phyloP scores from a whole-genome alignment of 2,888 invertebrate species.

The Drosophila robusta region DNA sequence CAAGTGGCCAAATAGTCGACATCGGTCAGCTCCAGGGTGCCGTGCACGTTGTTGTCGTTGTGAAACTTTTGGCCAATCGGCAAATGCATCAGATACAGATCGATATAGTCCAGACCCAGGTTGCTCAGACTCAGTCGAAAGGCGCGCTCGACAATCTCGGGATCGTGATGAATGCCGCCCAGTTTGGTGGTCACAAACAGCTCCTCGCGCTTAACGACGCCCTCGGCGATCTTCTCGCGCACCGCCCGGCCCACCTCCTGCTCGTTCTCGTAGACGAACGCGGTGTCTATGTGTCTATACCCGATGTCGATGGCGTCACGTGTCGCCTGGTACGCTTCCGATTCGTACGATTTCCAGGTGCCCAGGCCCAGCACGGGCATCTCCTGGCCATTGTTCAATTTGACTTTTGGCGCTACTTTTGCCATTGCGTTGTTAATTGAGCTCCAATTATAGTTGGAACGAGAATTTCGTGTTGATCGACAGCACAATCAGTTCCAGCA shows the following conservation, averaged over 20 bases:
- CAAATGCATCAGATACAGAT: slow-evolving; percentile 93
- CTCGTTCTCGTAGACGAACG: slow-evolving; percentile 86
- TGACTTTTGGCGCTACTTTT: slow-evolving; percentile 86
- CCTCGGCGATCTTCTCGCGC: slow-evolving; percentile 83
- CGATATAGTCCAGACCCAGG: slow-evolving; percentile 91
- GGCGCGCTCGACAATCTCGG: slow-evolving; percentile 88
- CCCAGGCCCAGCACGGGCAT: slow-evolving; percentile 91
- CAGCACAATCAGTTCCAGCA: slow-evolving; percentile 43
- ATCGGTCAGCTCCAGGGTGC: slow-evolving; percentile 76
- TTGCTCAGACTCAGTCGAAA: slow-evolving; percentile 88
- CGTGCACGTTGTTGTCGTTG: slow-evolving; percentile 85
- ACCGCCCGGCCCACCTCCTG: slow-evolving; percentile 85
- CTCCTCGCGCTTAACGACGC: slow-evolving; percentile 84
- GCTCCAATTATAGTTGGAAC: slow-evolving; percentile 6
- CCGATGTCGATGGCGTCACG: slow-evolving; percentile 86
- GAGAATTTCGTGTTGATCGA: slow-evolving; percentile 4
- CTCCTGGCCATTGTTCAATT: slow-evolving; percentile 87
- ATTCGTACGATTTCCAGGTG: slow-evolving; percentile 86
- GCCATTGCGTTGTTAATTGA: slow-evolving; percentile 65
- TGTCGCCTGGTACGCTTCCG: slow-evolving; percentile 82
- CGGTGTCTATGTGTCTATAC: slow-evolving; percentile 87
- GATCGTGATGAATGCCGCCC: slow-evolving; percentile 87
- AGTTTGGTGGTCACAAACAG: slow-evolving; percentile 84
- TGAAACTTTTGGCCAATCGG: slow-evolving; percentile 89
- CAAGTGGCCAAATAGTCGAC: slow-evolving; percentile 84